Conservation (phyloP, 2,113 vertebrate genomes). For the Neomonachus schauinslandi region DNA sequence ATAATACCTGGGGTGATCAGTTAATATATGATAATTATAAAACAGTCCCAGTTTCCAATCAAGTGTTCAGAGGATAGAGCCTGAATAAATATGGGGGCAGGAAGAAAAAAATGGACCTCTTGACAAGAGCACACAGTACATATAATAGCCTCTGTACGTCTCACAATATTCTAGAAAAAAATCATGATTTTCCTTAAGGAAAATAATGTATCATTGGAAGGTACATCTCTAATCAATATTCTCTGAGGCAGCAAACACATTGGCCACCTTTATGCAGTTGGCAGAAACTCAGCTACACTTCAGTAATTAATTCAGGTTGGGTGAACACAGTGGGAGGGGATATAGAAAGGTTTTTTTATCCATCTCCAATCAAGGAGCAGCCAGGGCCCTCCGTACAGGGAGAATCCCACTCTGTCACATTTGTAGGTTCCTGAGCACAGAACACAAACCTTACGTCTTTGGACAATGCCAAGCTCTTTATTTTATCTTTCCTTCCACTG, state of each 20-base stretch:
- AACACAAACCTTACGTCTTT: slow-evolving; percentile 1
- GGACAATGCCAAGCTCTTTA: slow-evolving; percentile 11
- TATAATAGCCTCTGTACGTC: neutral
- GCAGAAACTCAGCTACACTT: neutral
- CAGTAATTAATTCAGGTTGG: slow-evolving; percentile 29
- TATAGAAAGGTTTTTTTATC: neutral
- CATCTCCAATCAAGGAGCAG: neutral
- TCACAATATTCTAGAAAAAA: neutral
- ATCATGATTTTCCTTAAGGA: neutral
- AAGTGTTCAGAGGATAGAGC: neutral
- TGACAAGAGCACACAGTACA: neutral
- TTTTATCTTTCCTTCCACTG: slow-evolving; percentile 41
- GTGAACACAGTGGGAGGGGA: neutral
- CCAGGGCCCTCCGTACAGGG: neutral
- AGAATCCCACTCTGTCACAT: neutral
- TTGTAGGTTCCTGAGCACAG: neutral
- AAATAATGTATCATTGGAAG: neutral
- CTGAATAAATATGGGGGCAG: neutral
- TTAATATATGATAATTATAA: neutral
- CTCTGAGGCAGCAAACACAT: slow-evolving; percentile 4
- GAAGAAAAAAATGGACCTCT: neutral
- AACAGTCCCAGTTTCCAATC: neutral
- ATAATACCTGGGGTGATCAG: neutral
- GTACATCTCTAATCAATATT: neutral
- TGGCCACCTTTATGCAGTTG: neutral